Percentiles rank a stretch among this genome's conserved stretches.
These are phyloP conservation scores for Macropus fuliginosus DNA, from an alignment of 2,797 vertebrate species.

Conservation along the genomic window DNA sequence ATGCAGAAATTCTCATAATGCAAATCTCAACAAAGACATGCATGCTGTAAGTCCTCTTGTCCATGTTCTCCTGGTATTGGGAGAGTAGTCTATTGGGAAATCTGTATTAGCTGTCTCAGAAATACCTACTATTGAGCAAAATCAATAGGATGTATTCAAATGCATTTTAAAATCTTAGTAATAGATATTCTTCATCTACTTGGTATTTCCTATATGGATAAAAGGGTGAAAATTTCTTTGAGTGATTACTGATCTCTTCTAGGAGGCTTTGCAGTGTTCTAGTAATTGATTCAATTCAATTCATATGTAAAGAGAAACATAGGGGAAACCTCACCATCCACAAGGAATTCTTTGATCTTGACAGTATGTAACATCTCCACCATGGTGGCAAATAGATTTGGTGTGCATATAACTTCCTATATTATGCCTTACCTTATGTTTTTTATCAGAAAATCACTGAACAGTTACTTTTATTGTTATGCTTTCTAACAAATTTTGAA, in stretches of 20 bases:
- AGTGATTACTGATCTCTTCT: background rate
- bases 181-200: background rate
- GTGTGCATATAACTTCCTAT: background rate
- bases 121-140: background rate
- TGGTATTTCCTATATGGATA: background rate
- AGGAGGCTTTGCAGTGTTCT: background rate
- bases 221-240: background rate
- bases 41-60: background rate
- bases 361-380: background rate
- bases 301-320: background rate
- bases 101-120: background rate
- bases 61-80: background rate
- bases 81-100: background rate
- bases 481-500: background rate
- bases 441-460: background rate
- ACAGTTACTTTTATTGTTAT: background rate
- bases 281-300: background rate
- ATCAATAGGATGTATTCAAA: background rate
- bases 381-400: background rate
- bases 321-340: background rate
- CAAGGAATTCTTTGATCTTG: background rate
- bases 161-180: background rate
- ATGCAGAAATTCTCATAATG: background rate
- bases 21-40: background rate
- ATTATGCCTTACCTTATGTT: background rate